Base-by-base conservation (phyloP, 2,113 vertebrate species). In the Melanerpes aurifrons region DNA sequence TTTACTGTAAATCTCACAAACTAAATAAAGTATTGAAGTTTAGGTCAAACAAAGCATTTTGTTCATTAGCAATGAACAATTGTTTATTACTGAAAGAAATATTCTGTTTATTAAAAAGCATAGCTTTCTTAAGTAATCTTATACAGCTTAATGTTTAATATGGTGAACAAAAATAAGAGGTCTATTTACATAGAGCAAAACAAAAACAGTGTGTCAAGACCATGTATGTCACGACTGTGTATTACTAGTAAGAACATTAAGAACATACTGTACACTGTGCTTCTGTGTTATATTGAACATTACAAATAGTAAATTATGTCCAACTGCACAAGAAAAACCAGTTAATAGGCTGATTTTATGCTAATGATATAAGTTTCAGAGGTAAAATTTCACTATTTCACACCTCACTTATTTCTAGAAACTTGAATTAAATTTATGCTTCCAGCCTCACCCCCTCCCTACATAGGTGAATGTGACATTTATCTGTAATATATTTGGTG, bases 401-500 rank as follows among this genome's bases (percentile, higher is more conserved):
- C 9, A 62, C 10, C 26, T 85, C 50, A 32, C 4, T n/a, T 59
- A 45, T 74, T 68, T 21, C n/a, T 22, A 81, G 53, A 54, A 86
- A 14, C 18, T 40, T 6, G 4, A 40, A 6, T 37, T 47, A 61
- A 68, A 77, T 32, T 21, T 58, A 14, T 21, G 13, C 56, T 79
- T 54, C n/a, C 45, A 58, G 9, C 6, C 24, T 80, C 29, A 7
- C 1, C 1, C 1, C 2, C 3, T 47, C 6, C 11, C 3, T 1
- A 0, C 31, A 7, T 22, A 47, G 9, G 19, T 70, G 12, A 58
- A n/a, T 37, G 5, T 20, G 19, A 4, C 66, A 7, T 78, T 78
- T 66, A 76, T 59, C n/a, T 86, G 6, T 19, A 66, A 75, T 12
- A 24, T 0, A 2, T 3, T 82, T 35, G 50, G 47, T 43, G 31